Percentiles rank a stretch among this genome's conserved stretches.
Conservation (phyloP, 2,888 invertebrate species). For the Phalangium opilio region DNA sequence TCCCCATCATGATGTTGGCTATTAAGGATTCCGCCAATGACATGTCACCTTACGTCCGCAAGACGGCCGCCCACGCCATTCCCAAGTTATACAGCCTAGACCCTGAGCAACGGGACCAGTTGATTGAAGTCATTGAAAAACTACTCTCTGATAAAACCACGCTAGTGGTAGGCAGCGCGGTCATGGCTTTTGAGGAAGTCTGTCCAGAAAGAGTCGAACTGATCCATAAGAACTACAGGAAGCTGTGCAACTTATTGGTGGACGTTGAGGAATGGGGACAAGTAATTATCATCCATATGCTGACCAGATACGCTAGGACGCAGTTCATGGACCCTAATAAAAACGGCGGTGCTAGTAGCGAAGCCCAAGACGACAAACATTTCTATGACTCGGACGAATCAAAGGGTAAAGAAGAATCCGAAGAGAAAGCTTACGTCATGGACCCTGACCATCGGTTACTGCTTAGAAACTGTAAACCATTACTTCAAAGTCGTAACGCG, state of each 20-base stretch:
- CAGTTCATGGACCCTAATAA: constrained; percentile 78
- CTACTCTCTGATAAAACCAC: constrained; percentile 88
- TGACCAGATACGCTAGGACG: constrained; percentile 84
- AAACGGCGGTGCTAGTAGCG: constrained; percentile 41
- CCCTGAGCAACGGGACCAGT: constrained; percentile 84
- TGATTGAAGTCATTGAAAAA: constrained; percentile 87
- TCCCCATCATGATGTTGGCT: constrained; percentile 98
- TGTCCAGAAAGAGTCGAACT: constrained; percentile 90
- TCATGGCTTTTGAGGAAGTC: constrained; percentile 93
- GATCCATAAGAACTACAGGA: constrained; percentile 88
- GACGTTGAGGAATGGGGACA: constrained; percentile 99
- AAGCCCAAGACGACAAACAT: constrained; percentile 40
- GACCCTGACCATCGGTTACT: constrained; percentile 84
- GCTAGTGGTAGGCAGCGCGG: constrained; percentile 91
- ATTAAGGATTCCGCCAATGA: constrained; percentile 93
- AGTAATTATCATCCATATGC: constrained; percentile 85
- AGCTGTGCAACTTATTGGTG: constrained; percentile 83
- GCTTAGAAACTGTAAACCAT: constrained; percentile 75
- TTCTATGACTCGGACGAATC: constrained; percentile 46
- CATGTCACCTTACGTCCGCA: constrained; percentile 97
- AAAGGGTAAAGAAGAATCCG: constrained; percentile 26
- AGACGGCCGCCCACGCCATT: constrained; percentile 98
- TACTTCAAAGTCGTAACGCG: constrained; percentile 87
- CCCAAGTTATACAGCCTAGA: constrained; percentile 68
- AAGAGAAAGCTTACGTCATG: constrained; percentile 36